Conservation (phyloP, 1,140 invertebrate species). For the Caerostris extrusa region DNA sequence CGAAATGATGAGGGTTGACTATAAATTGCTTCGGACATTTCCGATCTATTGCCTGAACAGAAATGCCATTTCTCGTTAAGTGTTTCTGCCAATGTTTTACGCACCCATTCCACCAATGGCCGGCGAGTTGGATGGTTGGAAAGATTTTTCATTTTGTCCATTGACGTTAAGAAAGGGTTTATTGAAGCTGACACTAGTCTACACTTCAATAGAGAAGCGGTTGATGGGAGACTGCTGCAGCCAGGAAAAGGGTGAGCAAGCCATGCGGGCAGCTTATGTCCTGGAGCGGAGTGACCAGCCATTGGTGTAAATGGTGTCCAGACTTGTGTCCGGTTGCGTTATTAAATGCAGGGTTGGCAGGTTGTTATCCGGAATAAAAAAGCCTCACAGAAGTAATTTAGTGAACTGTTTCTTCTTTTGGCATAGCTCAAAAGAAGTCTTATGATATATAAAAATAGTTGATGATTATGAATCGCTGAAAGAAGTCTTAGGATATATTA, state of each 20-base stretch:
- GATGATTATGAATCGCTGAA: too few relatives aligned
- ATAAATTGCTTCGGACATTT: conserved; percentile 70
- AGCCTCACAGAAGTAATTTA: too few relatives aligned
- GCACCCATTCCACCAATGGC: conserved; percentile 3
- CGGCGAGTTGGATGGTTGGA: neutral
- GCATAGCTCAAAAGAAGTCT: too few relatives aligned
- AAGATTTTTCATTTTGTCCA: conserved; percentile 70
- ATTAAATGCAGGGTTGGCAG: too few relatives aligned
- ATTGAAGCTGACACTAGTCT: conserved; percentile 65
- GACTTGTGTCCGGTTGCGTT: neutral
- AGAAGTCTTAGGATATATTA: too few relatives aligned
- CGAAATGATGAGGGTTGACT: conserved; percentile 59
- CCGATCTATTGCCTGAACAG: conserved; percentile 61
- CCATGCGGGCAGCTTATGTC: conserved; percentile 32
- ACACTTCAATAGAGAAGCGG: conserved; percentile 32
- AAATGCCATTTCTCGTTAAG: conserved; percentile 67
- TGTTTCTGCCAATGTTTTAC: conserved; percentile 43
- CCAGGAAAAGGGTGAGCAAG: neutral
- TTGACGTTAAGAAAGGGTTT: conserved; percentile 55
- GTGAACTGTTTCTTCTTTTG: too few relatives aligned
- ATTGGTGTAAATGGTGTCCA: neutral
- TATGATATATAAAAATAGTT: too few relatives aligned
- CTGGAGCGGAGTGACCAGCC: neutral
- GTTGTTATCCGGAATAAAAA: too few relatives aligned
- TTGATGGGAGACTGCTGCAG: neutral